Base-by-base conservation (phyloP, 2,888 invertebrate genomes). In the Deladenus siricidicola region DNA sequence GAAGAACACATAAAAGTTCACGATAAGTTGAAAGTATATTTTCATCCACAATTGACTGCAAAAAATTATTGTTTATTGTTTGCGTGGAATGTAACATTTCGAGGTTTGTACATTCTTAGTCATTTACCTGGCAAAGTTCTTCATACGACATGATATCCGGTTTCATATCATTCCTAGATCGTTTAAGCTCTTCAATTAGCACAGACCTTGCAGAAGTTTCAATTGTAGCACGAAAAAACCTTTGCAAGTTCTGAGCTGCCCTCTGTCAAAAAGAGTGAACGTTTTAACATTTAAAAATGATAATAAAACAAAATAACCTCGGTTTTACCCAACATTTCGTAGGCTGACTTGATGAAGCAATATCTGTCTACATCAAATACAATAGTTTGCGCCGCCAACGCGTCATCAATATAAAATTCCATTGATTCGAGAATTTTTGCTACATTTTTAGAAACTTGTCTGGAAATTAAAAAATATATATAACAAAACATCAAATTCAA, bases 321-420 rank as follows among this genome's bases (percentile, higher is more conserved):
- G 0, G 89, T 89, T 81, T 94, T 94, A 0, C 90, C 91, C 3
- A 96, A 81, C 24, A 93, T 82, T 43, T 85, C 85, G 78, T 92
- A 96, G 0, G 94, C 94, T 69, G 85, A 86, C 76, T 90, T 88
- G 0, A 94, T 82, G 70, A 89, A 88, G 10, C 85, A 84, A 78
- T 93, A 96, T 4, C 86, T 86, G 14, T 84, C 84, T 24, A 85
- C 84, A 74, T 93, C 88, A 79, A 90, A 91, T 70, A 85, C 55
- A 17, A 69, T 59, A 26, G 72, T 67, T 17, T 71, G 57, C 1
- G 67, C 57, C 17, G 70, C 60, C 4, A 75, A 60, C 8, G 71
- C 64, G 3, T 68, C 51, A 44, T 68, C 60, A 1, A 76, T 64
- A 14, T 71, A 64, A 6, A 58, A 55, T 57, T 74, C 64, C 28